Conservation (phyloP, 1,140 invertebrate genomes). For the Pseudomyrmex concolor region DNA sequence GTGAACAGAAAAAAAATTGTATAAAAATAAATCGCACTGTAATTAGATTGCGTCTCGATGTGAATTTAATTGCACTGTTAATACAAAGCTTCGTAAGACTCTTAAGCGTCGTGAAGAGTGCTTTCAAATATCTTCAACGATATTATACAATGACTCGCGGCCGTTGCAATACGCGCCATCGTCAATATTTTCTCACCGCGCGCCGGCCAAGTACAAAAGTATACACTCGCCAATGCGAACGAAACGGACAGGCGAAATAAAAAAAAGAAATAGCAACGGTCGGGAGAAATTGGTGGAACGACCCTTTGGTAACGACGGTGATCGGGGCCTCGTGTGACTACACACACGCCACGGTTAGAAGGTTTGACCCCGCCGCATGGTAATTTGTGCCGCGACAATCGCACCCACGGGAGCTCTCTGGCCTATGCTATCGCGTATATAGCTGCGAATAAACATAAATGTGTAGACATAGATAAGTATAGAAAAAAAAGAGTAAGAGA, state of each 20-base stretch:
- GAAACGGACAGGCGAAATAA: background rate
- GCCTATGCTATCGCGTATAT: slow-evolving; percentile 39
- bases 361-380: slow-evolving; percentile 67
- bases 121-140: slow-evolving; percentile 25
- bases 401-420: slow-evolving; percentile 70
- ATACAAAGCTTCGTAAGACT: background rate
- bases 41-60: slow-evolving; percentile 20
- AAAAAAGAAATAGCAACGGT: background rate
- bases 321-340: slow-evolving; percentile 32
- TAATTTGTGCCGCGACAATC: slow-evolving; percentile 75
- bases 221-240: slow-evolving; percentile 9
- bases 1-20: too few species aligned
- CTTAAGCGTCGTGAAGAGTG: slow-evolving; percentile 18
- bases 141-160: slow-evolving; percentile 8
- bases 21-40: slow-evolving; percentile 8
- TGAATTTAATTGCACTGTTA: background rate
- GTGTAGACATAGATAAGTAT: slow-evolving; percentile 43
- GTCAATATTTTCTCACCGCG: slow-evolving; percentile 7
- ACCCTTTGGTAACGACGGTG: slow-evolving; percentile 47
- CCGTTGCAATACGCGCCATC: slow-evolving; percentile 13
- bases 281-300: slow-evolving; percentile 54
- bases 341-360: slow-evolving; percentile 30
- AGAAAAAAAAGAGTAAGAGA: background rate
- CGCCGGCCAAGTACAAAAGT: background rate
- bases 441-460: slow-evolving; percentile 8